phyloP scores from a whole-genome alignment of 2,888 invertebrate genomes.

The Tenthredo mesomela region DNA sequence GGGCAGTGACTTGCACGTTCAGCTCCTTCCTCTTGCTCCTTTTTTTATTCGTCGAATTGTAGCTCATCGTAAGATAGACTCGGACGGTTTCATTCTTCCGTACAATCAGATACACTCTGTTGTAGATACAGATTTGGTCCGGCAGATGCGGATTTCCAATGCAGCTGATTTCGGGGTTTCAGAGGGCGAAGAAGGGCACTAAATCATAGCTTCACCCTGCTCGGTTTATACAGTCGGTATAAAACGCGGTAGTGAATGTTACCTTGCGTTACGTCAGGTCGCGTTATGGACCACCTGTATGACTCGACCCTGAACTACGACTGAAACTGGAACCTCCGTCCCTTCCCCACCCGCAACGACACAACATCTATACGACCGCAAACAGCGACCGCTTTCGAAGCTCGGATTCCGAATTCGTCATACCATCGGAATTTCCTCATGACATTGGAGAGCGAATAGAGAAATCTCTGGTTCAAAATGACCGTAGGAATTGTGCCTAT shows the following conservation, averaged over 20 bases:
- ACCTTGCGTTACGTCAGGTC: conserved; percentile 59
- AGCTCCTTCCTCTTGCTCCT: background rate
- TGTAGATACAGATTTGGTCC: background rate
- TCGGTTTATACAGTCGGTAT: conserved; percentile 76
- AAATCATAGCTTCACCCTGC: conserved; percentile 77
- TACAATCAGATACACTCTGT: background rate
- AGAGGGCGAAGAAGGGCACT: conserved; percentile 72
- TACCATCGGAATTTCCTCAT: background rate
- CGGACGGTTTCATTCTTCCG: background rate
- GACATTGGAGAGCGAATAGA: background rate
- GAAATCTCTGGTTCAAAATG: background rate
- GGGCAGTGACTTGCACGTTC: conserved; percentile 55
- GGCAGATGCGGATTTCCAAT: background rate
- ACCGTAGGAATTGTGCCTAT: background rate
- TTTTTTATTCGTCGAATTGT: background rate
- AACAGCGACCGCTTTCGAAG: background rate
- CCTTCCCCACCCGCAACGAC: background rate
- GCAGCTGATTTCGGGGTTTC: background rate
- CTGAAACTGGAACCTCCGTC: conserved; percentile 25
- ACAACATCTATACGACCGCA: conserved; percentile 38
- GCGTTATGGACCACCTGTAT: conserved; percentile 78
- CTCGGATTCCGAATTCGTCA: conserved; percentile 35
- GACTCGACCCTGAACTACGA: conserved; percentile 75
- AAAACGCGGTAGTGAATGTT: conserved; percentile 78
- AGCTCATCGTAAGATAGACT: conserved; percentile 18